These are phyloP conservation scores for Caenorhabditis sp. DNA, from an alignment of 2,888 invertebrate species.

Conservation along the genomic window DNA sequence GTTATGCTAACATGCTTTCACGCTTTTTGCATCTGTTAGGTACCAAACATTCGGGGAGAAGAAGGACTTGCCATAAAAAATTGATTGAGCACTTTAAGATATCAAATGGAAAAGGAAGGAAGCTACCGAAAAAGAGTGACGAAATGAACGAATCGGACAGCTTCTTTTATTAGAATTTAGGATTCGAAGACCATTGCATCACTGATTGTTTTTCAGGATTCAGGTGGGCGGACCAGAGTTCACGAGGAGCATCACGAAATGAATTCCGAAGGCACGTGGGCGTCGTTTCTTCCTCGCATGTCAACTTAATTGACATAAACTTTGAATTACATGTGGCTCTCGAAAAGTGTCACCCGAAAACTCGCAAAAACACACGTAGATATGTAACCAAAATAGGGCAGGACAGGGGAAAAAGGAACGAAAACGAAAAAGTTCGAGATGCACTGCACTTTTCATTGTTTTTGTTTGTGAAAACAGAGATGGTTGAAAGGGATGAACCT, in stretches of 20 bases:
- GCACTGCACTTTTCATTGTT: slow-evolving; percentile 21
- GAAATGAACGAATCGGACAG: slow-evolving; percentile 19
- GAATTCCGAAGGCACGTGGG: slow-evolving; percentile 1
- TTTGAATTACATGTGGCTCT: slow-evolving; percentile 35
- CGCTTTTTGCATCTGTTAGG: not conserved
- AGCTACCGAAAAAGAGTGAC: slow-evolving; percentile 3
- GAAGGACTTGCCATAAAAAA: slow-evolving; percentile 4
- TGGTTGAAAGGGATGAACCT: slow-evolving; percentile 15
- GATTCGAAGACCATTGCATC: slow-evolving; percentile 33
- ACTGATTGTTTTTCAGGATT: slow-evolving; percentile 13
- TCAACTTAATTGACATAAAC: slow-evolving; percentile 45
- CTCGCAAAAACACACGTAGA: slow-evolving; percentile 31
- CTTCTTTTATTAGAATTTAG: not conserved
- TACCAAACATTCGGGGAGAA: slow-evolving; percentile 7
- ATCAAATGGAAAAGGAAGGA: slow-evolving; percentile 3
- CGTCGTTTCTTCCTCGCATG: not conserved
- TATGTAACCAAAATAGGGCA: not conserved
- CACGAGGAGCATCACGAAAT: not conserved
- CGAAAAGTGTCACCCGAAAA: not conserved
- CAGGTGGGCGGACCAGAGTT: slow-evolving; percentile 7
- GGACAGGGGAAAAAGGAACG: not conserved
- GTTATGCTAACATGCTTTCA: slow-evolving; percentile 56
- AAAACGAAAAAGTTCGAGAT: slow-evolving; percentile 13
- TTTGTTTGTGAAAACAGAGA: not conserved
- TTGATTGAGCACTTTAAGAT: slow-evolving; percentile 15